These are phyloP conservation scores for Meleagris gallopavo DNA, from an alignment of 2,113 vertebrate species.

Conservation along the genomic window DNA sequence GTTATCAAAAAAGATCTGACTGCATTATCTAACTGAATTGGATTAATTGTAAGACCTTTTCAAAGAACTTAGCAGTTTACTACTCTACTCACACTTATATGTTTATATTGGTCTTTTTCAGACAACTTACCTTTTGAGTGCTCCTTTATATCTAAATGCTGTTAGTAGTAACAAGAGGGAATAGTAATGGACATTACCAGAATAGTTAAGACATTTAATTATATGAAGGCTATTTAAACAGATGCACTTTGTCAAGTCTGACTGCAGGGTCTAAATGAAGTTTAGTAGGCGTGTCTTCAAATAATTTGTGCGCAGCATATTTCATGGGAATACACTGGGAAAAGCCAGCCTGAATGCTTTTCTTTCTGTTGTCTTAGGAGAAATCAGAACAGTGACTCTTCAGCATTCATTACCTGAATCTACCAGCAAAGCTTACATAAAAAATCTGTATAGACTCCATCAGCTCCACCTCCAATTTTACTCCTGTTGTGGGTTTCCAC, in stretches of 20 bases:
- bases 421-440: conserved; percentile 2
- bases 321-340: neutral
- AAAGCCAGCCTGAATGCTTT: neutral
- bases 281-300: neutral
- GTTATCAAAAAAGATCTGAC: neutral
- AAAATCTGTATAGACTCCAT: neutral
- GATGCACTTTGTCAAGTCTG: neutral
- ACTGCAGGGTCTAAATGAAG: neutral
- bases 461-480: neutral
- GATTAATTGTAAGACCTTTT: neutral
- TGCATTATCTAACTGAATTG: neutral
- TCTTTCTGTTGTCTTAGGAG: neutral
- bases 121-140: neutral
- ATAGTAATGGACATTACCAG: neutral
- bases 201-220: neutral
- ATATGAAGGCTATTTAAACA: neutral
- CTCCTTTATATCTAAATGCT: conserved; percentile 30
- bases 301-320: neutral
- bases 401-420: neutral
- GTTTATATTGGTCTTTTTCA: neutral
- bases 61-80: neutral
- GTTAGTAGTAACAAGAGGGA: conserved; percentile 2
- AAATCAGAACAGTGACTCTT: neutral
- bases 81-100: neutral
- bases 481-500: neutral